Evolutionary conservation across 2,113 vertebrate genomes (phyloP), one percentile per base, ranked within the genome.

Genomic region (Axis porcinus): DNA sequence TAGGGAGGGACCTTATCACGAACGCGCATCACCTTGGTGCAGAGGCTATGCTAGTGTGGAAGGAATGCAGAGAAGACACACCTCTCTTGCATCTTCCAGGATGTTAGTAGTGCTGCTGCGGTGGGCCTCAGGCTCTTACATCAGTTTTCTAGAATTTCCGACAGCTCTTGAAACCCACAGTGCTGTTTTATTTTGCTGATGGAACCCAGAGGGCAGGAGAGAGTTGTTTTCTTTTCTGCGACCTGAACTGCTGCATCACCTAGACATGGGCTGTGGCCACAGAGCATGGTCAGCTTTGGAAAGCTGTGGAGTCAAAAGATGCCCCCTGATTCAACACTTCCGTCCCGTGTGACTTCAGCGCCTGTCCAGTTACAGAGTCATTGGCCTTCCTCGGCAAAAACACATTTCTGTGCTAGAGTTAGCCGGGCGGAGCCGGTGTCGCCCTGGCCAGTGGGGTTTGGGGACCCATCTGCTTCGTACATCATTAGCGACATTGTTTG

Each of bases 261-360:
- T 79, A 86, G 87, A 67, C 33, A 8, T 13, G 85, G 52, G 25
- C 67, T 52, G 45, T 67, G 95, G 92, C 74, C 62, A 6, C 89
- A 89, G 92, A 92, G 62, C 89, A 6, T 4, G 57, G 70, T 92
- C 89, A 76, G 83, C 64, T 94, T 91, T 62, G 36, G 89, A 74
- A 95, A 67, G 58, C 16, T 27, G 21, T 17, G 5, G 45, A 60
- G n/a, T 28, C 84, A 60, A 17, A 85, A 88, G 62, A 33, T 47
- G 85, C 76, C 58, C 95, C 96, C 96, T 74, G 85, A 95, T 92
- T 83, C 93, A 91, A 96, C 47, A 70, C 92, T 84, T 94, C 96
- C 23, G 0, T 43, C 86, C 74, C 9, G 1, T 50, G 54, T 89
- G 93, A 86, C 93, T 87, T 82, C 76, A 95, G 64, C 1, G 1